Evolutionary conservation across 2,797 vertebrate species (phyloP), one percentile per base, ranked within the genome.

Genomic region (Menidia menidia): DNA sequence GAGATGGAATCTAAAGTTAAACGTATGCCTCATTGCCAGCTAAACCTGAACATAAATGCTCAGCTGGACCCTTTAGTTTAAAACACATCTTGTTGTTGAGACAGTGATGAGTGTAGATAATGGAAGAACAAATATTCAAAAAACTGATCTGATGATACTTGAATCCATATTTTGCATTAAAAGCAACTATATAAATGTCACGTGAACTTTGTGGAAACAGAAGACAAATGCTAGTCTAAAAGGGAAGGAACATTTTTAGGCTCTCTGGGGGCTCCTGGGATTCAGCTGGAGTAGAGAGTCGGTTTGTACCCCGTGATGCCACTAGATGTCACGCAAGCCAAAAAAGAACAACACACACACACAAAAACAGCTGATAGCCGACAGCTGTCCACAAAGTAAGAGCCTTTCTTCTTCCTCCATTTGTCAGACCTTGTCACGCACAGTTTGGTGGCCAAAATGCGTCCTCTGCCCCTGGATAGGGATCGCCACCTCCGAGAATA

Each of bases 271-370:
- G 30, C 54, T 45, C 50, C 19, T 43, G 61, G 55, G 70, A 32
- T 44, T 51, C 35, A 9, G 18, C 18, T 45, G 43, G 43, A 45
- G 43, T 15, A 16, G 0, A 44, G 66, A 47, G n/a, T 47, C 42
- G 48, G 62, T 57, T 60, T 62, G 31, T 88, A 67, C 82, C 56
- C 39, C 6, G 44, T 25, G 44, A 11, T 1, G 67, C 92, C 93
- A 70, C 91, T 92, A 93, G 91, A 87, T 91, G 92, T 89, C 92
- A 67, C 4, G 13, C 80, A 71, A 77, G 6, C 75, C 45, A 67
- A 60, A 52, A 25, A 25, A 25, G 2, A 25, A 25, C 25, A 25
- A 25, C 25, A 25, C 25, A 25, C 25, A 25, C 25, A 25, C 25
- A 25, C 2, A 25, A 1, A 25, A 25, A 25, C 25, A 25, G 25